Evolutionary conservation across 2,113 vertebrate species (phyloP), one percentile per base, ranked within the genome.

Genomic region (Grallaria varia): DNA sequence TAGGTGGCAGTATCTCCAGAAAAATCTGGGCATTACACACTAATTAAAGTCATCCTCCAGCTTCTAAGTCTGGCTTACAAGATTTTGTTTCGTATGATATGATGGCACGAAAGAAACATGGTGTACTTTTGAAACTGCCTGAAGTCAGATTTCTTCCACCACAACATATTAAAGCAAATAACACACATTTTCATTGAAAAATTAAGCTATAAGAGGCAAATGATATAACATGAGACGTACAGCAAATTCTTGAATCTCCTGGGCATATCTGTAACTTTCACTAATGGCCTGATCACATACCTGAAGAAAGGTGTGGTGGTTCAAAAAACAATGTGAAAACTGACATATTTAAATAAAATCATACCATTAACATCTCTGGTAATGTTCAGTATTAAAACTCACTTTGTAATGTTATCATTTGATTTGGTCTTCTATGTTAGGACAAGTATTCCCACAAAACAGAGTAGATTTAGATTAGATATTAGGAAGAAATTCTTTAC

Each of bases 91-190:
- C 0, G 0, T 68, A 64, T 8, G 56, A 27, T 39, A 63, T 3
- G 12, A 92, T 47, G 47, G 63, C 49, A 90, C 39, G 67, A 87
- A 87, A 90, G 83, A 77, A 93, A 94, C 40, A 94, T 5, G 47
- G 25, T 0, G 1, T 86, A 63, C 87, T 90, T 89, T 67, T 60
- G 49, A 91, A 97, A 93, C 44, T 72, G 80, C 76, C 80, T 77
- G 42, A 77, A 92, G 76, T 37, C 72, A 95, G 35, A 88, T 86
- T 84, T 71, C 64, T 89, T 90, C 67, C 68, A 95, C 30, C 35
- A 56, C 60, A 87, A 64, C 25, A 68, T 14, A 79, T 0, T 68
- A n/a, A 89, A 69, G 68, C 37, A 91, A 93, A 44, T 47, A 77
- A 78, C 25, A 71, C 37, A 84, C 0, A 0, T 76, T 66, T 69